Evolutionary conservation across 2,888 invertebrate genomes (phyloP).

Genomic region (Acrocera orbiculus): DNA sequence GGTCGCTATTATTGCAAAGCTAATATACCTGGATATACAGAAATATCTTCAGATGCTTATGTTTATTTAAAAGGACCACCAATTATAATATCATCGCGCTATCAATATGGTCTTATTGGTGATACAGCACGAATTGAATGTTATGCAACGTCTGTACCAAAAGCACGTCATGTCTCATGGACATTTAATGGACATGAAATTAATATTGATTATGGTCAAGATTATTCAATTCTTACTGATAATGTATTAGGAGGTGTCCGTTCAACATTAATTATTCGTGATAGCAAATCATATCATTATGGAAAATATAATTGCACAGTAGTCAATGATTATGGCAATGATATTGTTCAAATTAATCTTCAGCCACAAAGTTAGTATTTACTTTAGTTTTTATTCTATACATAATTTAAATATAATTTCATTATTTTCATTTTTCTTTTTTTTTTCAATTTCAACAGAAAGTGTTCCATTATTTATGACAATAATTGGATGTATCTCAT

Average conservation of each 20-base stretch:
- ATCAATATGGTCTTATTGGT: constrained; percentile 67
- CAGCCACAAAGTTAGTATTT: constrained; percentile 68
- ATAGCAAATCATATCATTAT: constrained; percentile 73
- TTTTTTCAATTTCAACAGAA: constrained; percentile 36
- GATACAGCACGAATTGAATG: constrained; percentile 75
- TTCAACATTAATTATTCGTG: constrained; percentile 75
- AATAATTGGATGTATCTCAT: constrained; percentile 60
- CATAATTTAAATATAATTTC: not conserved
- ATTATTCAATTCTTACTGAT: constrained; percentile 59
- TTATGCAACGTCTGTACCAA: constrained; percentile 73
- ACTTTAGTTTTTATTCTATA: too few relatives aligned
- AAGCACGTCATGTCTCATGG: constrained; percentile 76
- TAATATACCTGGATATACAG: constrained; percentile 68
- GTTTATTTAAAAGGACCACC: constrained; percentile 70
- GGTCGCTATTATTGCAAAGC: constrained; percentile 84
- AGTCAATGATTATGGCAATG: constrained; percentile 76
- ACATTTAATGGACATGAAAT: constrained; percentile 70
- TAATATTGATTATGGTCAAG: constrained; percentile 50
- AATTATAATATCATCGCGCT: constrained; percentile 58
- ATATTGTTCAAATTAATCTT: constrained; percentile 65
- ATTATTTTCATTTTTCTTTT: not conserved
- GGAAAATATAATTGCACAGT: constrained; percentile 90
- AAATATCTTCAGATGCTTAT: constrained; percentile 63
- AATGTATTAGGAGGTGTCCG: constrained; percentile 60
- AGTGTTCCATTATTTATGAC: constrained; percentile 63